Evolutionary conservation across 2,113 vertebrate species (phyloP), one percentile per base, ranked within the genome.

Genomic region (Microcebus ravelobensis): DNA sequence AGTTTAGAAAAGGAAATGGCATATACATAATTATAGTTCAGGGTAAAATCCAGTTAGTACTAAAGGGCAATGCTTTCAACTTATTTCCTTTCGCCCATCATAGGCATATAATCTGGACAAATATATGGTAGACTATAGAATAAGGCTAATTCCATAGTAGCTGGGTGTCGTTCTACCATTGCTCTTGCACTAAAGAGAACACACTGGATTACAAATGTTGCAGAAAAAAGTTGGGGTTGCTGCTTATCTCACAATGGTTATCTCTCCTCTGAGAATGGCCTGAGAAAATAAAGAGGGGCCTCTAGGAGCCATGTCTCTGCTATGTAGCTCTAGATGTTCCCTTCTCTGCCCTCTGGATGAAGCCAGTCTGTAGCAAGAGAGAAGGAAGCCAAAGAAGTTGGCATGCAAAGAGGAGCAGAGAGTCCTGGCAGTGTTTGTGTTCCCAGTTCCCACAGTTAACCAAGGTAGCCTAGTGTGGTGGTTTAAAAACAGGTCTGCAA

Each of bases 401-500:
- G 55, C 34, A 14, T 82, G 45, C 27, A 76, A 76, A 71, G 6
- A 36, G 27, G 73, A 71, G 36, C 34, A 85, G 42, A 91, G 27
- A 67, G 15, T 50, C 34, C 48, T 45, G 12, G 55, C 29, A 50
- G 57, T 31, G 13, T 91, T 84, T 90, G 14, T 31, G 17, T 31
- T 10, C 45, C 25, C n/a, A 65, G 12, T 93, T 92, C 23, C 57
- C 21, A 84, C 63, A 52, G 14, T 83, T 90, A 52, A 31, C 55
- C 42, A 82, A 86, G 21, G 71, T 65, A 87, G 36, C 45, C 34
- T 17, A 39, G 67, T 27, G 31, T 70, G 39, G 82, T 91, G 48
- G 48, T 79, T 94, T 96, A 92, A 96, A 96, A 95, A 86, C 55
- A 67, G n/a, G 3, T 57, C 55, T 92, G 7, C 23, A 90, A 87